These are phyloP conservation scores for Heteromyza rotundicornis DNA, from an alignment of 2,888 invertebrate species.

Conservation along the genomic window DNA sequence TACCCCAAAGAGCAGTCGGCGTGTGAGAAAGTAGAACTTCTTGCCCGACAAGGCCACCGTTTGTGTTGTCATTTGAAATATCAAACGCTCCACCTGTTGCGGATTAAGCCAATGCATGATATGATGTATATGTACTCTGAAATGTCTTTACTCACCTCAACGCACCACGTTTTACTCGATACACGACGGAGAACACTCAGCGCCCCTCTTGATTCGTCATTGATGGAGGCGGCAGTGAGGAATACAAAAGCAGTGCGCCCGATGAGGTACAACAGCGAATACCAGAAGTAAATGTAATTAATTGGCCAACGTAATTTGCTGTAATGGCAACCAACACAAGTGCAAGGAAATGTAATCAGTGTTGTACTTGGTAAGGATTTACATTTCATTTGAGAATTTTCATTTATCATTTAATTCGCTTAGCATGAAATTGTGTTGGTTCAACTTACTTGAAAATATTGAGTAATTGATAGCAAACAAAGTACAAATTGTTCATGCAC, in stretches of 20 bases:
- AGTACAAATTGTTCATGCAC: slow-evolving; percentile 75
- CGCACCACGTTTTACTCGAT: slow-evolving; percentile 53
- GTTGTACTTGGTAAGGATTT: too few relatives aligned
- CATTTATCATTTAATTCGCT: too few relatives aligned
- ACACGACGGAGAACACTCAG: slow-evolving; percentile 63
- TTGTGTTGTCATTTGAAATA: slow-evolving; percentile 67
- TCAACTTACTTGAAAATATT: slow-evolving; percentile 63
- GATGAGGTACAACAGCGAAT: slow-evolving; percentile 66
- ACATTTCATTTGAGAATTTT: too few relatives aligned
- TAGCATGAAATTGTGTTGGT: too few relatives aligned
- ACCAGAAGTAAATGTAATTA: slow-evolving; percentile 66
- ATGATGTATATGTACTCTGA: too few relatives aligned
- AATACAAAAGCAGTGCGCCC: slow-evolving; percentile 66
- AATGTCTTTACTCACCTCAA: slow-evolving; percentile 44
- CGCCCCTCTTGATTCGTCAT: slow-evolving; percentile 66
- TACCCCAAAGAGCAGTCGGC: slow-evolving; percentile 68
- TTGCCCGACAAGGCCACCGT: slow-evolving; percentile 68
- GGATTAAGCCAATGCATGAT: too few relatives aligned
- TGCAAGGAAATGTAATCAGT: too few relatives aligned
- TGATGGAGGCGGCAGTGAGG: slow-evolving; percentile 65
- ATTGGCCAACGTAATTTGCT: slow-evolving; percentile 61
- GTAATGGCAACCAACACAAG: background rate
- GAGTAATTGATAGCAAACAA: slow-evolving; percentile 76
- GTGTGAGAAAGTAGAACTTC: slow-evolving; percentile 68
- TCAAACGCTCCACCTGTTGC: slow-evolving; percentile 67